Evolutionary conservation across 2,888 invertebrate genomes (phyloP).

Genomic region (Drosophila neotestacea): DNA sequence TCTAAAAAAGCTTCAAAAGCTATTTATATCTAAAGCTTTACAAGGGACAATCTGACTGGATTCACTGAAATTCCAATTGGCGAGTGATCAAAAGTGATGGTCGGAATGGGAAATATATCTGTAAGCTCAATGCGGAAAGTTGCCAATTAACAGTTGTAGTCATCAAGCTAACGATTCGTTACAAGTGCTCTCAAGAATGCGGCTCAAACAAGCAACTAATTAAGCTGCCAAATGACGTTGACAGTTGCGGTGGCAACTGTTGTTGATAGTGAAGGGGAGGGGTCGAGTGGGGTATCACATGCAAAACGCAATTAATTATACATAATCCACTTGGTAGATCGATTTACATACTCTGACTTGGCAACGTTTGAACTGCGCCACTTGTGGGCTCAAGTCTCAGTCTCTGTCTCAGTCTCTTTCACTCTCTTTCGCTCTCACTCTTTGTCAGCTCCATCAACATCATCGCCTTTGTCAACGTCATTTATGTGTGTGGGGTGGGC

Average conservation of each 20-base stretch:
- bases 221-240: conserved; percentile 64
- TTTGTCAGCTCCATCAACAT: conserved; percentile 5
- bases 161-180: conserved; percentile 44
- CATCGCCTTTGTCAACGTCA: conserved; percentile 17
- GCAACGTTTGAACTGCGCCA: conserved; percentile 33
- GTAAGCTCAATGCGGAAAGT: conserved; percentile 10
- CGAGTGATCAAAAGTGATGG: conserved; percentile 2
- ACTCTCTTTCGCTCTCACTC: background rate
- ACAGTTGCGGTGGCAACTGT: conserved; percentile 47
- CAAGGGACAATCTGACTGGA: conserved; percentile 1
- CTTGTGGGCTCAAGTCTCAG: conserved; percentile 46
- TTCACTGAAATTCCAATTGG: conserved; percentile 9
- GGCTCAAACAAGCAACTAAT: conserved; percentile 53
- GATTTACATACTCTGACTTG: conserved; percentile 65
- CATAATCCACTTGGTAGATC: conserved; percentile 75
- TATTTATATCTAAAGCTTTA: conserved; percentile 13
- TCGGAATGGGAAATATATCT: conserved; percentile 1
- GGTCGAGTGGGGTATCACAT: conserved; percentile 17
- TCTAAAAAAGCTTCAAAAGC: conserved; percentile 1
- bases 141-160: conserved; percentile 41
- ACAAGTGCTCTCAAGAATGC: conserved; percentile 46
- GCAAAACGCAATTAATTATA: conserved; percentile 71
- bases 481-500: conserved; percentile 17
- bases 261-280: background rate
- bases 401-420: background rate